phyloP scores from a whole-genome alignment of 2,888 invertebrate species.

The Phasia obesa region DNA sequence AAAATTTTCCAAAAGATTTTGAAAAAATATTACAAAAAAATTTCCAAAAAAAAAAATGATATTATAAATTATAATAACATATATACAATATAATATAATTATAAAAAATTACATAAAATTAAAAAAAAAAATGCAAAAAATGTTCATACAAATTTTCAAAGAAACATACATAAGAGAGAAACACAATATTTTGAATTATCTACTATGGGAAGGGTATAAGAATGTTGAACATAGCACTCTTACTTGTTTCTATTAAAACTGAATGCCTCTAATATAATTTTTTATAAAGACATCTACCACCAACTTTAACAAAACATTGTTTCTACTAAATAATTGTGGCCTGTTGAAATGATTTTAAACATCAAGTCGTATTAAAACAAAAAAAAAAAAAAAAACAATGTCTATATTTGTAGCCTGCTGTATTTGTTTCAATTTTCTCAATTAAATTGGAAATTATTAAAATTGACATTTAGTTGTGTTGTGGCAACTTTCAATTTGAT shows the following conservation, averaged over 20 bases:
- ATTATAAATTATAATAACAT: too few relatives aligned
- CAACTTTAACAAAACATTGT: constrained; percentile 1
- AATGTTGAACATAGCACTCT: too few relatives aligned
- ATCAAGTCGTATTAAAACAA: constrained; percentile 43
- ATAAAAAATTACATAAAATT: too few relatives aligned
- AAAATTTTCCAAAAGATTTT: too few relatives aligned
- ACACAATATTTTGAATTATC: too few relatives aligned
- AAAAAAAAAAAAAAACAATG: constrained; percentile 29
- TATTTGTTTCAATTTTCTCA: constrained; percentile 33
- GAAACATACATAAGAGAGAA: too few relatives aligned
- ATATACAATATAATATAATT: too few relatives aligned
- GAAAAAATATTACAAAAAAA: too few relatives aligned
- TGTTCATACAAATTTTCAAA: too few relatives aligned
- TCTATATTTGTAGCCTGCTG: not conserved
- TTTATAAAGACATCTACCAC: not conserved
- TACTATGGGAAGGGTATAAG: too few relatives aligned
- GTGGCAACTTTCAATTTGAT: constrained; percentile 34
- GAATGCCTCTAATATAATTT: constrained; percentile 4
- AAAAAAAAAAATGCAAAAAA: too few relatives aligned
- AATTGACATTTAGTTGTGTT: constrained; percentile 49
- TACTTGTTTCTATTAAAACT: not conserved
- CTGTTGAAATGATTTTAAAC: constrained; percentile 30
- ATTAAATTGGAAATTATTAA: constrained; percentile 57
- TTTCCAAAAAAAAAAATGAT: too few relatives aligned
- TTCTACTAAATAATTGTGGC: constrained; percentile 13